phyloP scores from a whole-genome alignment of 2,797 vertebrate genomes.

The Neomorphus geoffroyi region DNA sequence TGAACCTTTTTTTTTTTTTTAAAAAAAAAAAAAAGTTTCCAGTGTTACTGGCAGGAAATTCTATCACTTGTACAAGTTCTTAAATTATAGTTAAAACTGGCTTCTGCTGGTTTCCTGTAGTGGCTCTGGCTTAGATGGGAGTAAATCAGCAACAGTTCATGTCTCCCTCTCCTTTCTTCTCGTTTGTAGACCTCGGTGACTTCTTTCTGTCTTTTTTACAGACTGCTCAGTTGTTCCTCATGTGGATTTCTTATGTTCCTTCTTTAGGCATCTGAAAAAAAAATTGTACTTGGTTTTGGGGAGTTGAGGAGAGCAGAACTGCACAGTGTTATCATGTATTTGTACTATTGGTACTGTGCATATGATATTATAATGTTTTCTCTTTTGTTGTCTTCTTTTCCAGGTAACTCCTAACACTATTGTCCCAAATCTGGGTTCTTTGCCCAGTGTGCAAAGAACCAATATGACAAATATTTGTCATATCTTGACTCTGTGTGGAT shows the following conservation, averaged over 20 bases:
- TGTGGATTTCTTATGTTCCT: background rate
- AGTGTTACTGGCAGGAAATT: background rate
- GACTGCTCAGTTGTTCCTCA: background rate
- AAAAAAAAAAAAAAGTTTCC: no score
- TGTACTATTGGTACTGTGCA: background rate
- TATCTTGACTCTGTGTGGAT: no score
- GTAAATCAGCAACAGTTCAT: fast-evolving
- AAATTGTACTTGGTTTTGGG: background rate
- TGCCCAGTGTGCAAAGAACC: no score
- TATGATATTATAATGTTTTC: background rate
- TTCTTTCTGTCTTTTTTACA: background rate
- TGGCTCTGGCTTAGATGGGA: background rate
- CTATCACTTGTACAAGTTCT: background rate
- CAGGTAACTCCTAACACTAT: background rate
- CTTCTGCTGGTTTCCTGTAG: background rate
- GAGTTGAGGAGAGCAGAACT: background rate
- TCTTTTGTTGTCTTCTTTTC: background rate
- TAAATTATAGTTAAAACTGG: background rate
- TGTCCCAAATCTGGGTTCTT: no score
- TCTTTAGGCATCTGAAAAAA: background rate
- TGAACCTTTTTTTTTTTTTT: background rate
- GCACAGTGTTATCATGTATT: background rate
- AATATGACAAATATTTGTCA: no score
- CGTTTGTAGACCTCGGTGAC: background rate
- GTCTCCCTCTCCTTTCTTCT: background rate